Conservation (phyloP, 1,140 invertebrate species). For the Subanguina moxae region DNA sequence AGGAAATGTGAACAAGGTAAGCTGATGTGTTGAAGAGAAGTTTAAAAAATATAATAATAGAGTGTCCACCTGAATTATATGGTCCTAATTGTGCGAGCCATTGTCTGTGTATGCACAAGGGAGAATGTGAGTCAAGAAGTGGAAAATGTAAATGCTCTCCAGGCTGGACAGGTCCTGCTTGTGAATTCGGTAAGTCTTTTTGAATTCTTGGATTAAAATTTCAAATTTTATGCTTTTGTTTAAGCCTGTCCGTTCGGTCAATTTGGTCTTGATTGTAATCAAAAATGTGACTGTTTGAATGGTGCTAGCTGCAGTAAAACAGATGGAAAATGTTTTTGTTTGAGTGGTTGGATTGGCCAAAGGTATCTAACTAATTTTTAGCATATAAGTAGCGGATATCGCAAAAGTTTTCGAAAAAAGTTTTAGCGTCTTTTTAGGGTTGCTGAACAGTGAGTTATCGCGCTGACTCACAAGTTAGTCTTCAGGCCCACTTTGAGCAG, state of each 20-base stretch:
- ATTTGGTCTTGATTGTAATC: conserved; percentile 45
- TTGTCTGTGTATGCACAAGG: conserved; percentile 53
- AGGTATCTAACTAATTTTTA: conserved; percentile 13
- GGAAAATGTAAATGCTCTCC: conserved; percentile 55
- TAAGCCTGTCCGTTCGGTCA: conserved; percentile 57
- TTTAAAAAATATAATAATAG: conserved; percentile 23
- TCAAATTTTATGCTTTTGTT: conserved; percentile 8
- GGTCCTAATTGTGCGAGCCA: conserved; percentile 59
- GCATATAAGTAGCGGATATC: not conserved
- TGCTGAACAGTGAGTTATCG: no score
- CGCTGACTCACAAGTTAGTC: no score
- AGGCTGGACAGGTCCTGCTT: conserved; percentile 58
- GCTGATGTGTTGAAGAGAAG: not conserved
- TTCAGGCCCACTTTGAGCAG: no score
- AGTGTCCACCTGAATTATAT: conserved; percentile 60
- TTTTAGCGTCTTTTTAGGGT: no score
- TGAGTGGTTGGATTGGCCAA: conserved; percentile 53
- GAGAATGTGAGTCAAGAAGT: conserved; percentile 48
- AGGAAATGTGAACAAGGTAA: conserved; percentile 59
- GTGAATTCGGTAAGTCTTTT: conserved; percentile 54
- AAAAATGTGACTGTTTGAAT: conserved; percentile 53
- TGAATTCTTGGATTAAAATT: not conserved
- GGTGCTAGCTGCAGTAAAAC: conserved; percentile 49
- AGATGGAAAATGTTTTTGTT: conserved; percentile 50
- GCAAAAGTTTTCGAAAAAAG: not conserved